These are phyloP conservation scores for Vannuccia rotundouncinata DNA, from an alignment of 2,888 invertebrate species.

Conservation along the genomic window DNA sequence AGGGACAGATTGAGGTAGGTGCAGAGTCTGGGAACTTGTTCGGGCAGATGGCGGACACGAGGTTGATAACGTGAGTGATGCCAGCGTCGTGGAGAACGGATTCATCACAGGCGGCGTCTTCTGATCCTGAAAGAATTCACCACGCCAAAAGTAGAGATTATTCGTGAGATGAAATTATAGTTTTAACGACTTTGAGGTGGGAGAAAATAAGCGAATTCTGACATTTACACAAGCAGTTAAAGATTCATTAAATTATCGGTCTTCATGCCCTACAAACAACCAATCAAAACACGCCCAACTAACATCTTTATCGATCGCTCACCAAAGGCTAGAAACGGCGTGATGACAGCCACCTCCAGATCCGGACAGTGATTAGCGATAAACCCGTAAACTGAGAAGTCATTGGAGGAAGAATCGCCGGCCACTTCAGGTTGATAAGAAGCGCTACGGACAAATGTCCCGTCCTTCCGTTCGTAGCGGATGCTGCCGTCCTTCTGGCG, in stretches of 20 bases:
- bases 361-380: not conserved
- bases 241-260: too few relatives aligned
- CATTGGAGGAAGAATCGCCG: not conserved
- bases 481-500: not conserved
- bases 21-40: not conserved
- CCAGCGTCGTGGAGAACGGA: not conserved
- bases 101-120: not conserved
- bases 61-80: constrained; percentile 5
- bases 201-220: too few relatives aligned
- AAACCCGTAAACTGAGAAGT: constrained; percentile 4
- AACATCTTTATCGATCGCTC: not conserved
- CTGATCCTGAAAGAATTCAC: not conserved
- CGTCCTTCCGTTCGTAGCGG: not conserved
- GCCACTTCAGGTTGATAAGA: too few relatives aligned
- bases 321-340: not conserved
- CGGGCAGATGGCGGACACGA: not conserved
- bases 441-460: not conserved
- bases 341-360: not conserved
- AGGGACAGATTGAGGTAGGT: not conserved
- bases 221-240: too few relatives aligned
- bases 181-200: too few relatives aligned
- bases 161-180: too few relatives aligned
- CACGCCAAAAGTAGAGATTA: too few relatives aligned
- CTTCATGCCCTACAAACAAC: too few relatives aligned
- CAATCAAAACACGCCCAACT: too few relatives aligned